Evolutionary conservation across 2,797 vertebrate species (phyloP).

Genomic region (Chiloscyllium punctatum): DNA sequence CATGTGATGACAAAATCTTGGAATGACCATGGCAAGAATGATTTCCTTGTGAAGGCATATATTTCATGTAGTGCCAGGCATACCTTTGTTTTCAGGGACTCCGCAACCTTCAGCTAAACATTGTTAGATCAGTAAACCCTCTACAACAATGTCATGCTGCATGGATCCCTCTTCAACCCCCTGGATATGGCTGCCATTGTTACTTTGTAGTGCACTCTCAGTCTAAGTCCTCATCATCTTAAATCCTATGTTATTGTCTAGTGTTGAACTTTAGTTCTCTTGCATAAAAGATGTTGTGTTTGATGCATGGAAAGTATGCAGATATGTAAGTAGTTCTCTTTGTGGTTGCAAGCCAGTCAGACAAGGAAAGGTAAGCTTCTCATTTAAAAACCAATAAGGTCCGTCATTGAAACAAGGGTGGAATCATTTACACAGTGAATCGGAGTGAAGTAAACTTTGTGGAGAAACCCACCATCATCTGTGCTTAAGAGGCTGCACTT

Average conservation of each 20-base stretch:
- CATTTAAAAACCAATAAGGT: too few species aligned
- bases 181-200: not conserved
- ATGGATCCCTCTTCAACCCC: not conserved
- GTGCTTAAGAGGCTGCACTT: not conserved
- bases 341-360: too few species aligned
- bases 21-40: not conserved
- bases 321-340: too few species aligned
- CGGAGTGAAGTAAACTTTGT: not conserved
- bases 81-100: not conserved
- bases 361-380: too few species aligned
- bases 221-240: too few species aligned
- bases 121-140: not conserved
- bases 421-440: too few species aligned
- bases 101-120: too few species aligned
- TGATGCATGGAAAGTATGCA: too few species aligned
- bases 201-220: not conserved
- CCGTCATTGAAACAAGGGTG: too few species aligned
- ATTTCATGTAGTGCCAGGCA: not conserved
- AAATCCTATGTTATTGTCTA: not conserved
- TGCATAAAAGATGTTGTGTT: too few species aligned
- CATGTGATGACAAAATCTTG: not conserved
- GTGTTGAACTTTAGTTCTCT: not conserved
- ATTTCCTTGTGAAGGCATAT: not conserved
- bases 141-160: not conserved
- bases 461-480: not conserved